Conservation (phyloP, 2,113 vertebrate species). For the Numida meleagris region DNA sequence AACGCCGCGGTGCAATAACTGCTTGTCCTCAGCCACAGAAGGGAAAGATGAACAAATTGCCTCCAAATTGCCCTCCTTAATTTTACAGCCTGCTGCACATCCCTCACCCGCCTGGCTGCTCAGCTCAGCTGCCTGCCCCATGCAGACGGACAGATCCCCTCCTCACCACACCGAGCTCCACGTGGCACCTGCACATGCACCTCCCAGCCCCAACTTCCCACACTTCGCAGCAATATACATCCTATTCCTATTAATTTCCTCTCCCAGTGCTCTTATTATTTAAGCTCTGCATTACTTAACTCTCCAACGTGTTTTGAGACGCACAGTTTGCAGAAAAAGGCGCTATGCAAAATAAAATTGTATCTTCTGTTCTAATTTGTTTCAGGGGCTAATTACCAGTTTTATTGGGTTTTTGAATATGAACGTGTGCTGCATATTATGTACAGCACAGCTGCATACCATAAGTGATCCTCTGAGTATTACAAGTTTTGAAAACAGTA, state of each 20-base stretch:
- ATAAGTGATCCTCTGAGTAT: neutral
- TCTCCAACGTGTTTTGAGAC: neutral
- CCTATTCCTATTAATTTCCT: neutral
- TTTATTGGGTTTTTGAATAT: slow-evolving; percentile 21
- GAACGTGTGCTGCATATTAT: neutral
- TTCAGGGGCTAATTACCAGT: slow-evolving; percentile 48
- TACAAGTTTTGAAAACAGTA: neutral
- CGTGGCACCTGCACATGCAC: neutral
- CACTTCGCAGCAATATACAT: neutral
- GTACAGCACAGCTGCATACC: neutral
- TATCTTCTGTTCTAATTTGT: slow-evolving; percentile 37
- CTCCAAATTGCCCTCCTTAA: slow-evolving; percentile 4
- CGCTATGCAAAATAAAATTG: slow-evolving; percentile 10
- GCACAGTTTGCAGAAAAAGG: neutral
- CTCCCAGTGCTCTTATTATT: neutral
- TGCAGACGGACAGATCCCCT: rapidly evolving
- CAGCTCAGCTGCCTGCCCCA: neutral
- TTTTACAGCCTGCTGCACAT: neutral
- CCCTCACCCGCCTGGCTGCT: neutral
- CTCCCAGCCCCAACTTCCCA: neutral
- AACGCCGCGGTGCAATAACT: neutral
- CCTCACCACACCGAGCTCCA: neutral
- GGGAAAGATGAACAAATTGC: neutral
- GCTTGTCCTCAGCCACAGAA: neutral
- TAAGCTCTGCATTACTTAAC: slow-evolving; percentile 24